Evolutionary conservation across 2,888 invertebrate genomes (phyloP).

Genomic region (Plusia festucae): DNA sequence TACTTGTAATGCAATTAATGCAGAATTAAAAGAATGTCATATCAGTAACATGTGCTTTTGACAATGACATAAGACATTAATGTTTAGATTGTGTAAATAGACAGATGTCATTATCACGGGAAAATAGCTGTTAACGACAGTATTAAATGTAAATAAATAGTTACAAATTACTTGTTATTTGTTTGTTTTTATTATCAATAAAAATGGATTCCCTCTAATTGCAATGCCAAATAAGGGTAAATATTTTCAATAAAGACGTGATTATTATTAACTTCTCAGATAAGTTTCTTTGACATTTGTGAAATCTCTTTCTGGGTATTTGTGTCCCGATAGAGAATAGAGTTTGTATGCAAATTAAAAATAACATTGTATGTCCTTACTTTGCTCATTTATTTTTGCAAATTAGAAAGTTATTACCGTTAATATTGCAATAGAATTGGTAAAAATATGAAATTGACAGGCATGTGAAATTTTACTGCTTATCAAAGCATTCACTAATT

Average conservation of each 20-base stretch:
- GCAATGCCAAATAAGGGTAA: slow-evolving; percentile 72
- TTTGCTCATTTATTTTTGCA: not conserved
- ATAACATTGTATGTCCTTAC: not conserved
- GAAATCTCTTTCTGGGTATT: not conserved
- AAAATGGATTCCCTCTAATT: slow-evolving; percentile 2
- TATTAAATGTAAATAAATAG: too few relatives aligned
- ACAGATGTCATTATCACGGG: not conserved
- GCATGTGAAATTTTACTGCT: too few relatives aligned
- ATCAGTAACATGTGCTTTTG: not conserved
- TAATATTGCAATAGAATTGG: not conserved
- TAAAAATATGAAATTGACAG: not conserved
- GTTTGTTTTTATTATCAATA: slow-evolving; percentile 2
- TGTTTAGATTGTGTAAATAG: not conserved
- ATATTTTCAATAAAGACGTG: not conserved
- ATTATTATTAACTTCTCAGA: not conserved
- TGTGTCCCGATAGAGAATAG: not conserved
- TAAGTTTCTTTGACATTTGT: not conserved
- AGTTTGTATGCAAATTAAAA: not conserved
- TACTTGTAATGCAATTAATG: not conserved
- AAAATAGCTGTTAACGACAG: not conserved
- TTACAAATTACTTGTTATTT: too few relatives aligned
- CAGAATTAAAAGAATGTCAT: not conserved
- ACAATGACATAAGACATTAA: too few relatives aligned
- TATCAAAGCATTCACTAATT: too few relatives aligned
- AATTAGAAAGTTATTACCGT: not conserved